Conservation (phyloP, 2,797 vertebrate species). For the Danio jaintianensis region DNA sequence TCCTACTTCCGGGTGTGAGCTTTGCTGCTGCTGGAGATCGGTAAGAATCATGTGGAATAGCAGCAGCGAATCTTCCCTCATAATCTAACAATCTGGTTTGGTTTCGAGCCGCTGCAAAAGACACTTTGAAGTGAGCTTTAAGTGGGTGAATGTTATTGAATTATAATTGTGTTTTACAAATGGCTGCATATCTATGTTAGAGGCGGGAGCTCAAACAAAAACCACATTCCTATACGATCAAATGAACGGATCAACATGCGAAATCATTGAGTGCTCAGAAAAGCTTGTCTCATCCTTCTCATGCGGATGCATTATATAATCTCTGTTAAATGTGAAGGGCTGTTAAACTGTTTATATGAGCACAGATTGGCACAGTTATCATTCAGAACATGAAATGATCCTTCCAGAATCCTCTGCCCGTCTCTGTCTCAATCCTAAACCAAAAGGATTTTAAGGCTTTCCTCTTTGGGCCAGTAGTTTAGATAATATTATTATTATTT, state of each 20-base stretch:
- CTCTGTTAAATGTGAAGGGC: not conserved
- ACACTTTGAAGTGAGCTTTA: not conserved
- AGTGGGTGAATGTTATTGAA: not conserved
- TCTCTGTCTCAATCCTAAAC: not conserved
- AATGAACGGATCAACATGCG: not conserved
- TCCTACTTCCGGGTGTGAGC: constrained; percentile 48
- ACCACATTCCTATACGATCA: not conserved
- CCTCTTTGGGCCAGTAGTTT: not conserved
- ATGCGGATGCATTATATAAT: constrained; percentile 7
- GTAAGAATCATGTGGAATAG: constrained; percentile 37
- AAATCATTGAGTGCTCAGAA: not conserved
- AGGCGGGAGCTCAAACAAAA: not conserved
- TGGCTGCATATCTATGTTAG: not conserved
- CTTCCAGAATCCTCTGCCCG: not conserved
- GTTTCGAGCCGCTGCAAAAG: not conserved
- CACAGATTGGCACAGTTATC: not conserved
- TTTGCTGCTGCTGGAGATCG: constrained; percentile 11
- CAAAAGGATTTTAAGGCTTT: not conserved
- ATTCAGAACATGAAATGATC: not conserved
- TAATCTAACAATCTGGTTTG: not conserved
- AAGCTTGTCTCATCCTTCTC: not conserved
- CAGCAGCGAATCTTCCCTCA: not conserved
- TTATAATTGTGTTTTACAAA: not conserved
- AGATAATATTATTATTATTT: not conserved
- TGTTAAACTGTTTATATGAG: not conserved